phyloP scores from a whole-genome alignment of 2,113 vertebrate species.

The Nerophis ophidion region DNA sequence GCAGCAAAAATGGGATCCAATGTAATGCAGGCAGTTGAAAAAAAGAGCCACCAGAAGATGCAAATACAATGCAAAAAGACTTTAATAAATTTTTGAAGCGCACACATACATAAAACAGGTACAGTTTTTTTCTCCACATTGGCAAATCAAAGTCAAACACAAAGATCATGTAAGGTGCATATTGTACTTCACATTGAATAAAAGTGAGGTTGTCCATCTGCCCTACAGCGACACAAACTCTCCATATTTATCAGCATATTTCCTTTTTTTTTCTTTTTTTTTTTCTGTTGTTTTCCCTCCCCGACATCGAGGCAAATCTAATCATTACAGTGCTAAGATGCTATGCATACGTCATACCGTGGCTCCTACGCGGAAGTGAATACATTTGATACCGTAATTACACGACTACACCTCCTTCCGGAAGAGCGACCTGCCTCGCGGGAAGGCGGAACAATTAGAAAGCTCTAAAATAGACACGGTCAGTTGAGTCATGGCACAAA shows the following conservation, averaged over 20 bases:
- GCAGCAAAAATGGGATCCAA: background rate
- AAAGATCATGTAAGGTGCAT: slow-evolving; percentile 79
- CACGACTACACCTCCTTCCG: slow-evolving; percentile 62
- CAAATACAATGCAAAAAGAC: slow-evolving; percentile 79
- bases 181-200: slow-evolving; percentile 74
- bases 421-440: slow-evolving; percentile 55
- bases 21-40: slow-evolving; percentile 29
- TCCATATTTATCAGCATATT: slow-evolving; percentile 25
- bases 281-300: slow-evolving; percentile 17
- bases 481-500: slow-evolving; percentile 31
- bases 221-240: slow-evolving; percentile 59
- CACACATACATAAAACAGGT: slow-evolving; percentile 80
- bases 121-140: slow-evolving; percentile 73
- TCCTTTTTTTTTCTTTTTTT: slow-evolving; percentile 30
- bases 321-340: slow-evolving; percentile 72
- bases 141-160: slow-evolving; percentile 76
- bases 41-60: slow-evolving; percentile 68
- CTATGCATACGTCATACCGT: slow-evolving; percentile 67
- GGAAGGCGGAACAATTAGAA: slow-evolving; percentile 57
- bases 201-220: slow-evolving; percentile 68
- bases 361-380: slow-evolving; percentile 69
- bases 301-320: slow-evolving; percentile 69
- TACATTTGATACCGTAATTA: slow-evolving; percentile 72
- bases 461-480: slow-evolving; percentile 62
- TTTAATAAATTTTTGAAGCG: slow-evolving; percentile 80